A percentile compares a stretch with the other conserved stretches of the same genome.
Conservation (phyloP, 2,113 vertebrate genomes). For the Nothocercus nigrocapillus region DNA sequence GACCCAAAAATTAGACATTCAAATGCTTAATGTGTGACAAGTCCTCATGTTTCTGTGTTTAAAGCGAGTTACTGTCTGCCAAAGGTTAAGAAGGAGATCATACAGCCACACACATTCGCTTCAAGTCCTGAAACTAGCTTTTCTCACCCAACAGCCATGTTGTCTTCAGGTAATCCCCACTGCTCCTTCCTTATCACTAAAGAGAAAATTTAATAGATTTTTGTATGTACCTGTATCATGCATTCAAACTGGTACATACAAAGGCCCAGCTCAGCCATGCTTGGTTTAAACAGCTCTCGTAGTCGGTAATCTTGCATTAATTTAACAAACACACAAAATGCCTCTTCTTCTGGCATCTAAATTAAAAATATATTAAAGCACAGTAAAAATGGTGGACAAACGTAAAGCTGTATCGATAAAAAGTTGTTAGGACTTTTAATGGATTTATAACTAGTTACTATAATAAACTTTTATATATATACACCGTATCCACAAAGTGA, state of each 20-base stretch:
- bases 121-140: not conserved
- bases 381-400: slow-evolving; percentile 18
- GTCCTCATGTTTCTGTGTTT: not conserved
- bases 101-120: not conserved
- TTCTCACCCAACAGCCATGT: not conserved
- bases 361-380: slow-evolving; percentile 11
- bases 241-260: slow-evolving; percentile 99
- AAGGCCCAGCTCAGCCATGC: slow-evolving; percentile 97
- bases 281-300: slow-evolving; percentile 98
- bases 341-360: slow-evolving; percentile 99
- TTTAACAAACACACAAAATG: slow-evolving; percentile 99
- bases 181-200: not conserved
- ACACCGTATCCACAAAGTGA: not conserved
- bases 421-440: not conserved
- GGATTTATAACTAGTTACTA: not conserved
- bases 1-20: not conserved
- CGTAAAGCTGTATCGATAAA: not conserved
- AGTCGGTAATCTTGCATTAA: slow-evolving; percentile 99
- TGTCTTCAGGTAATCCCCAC: not conserved
- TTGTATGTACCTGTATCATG: slow-evolving; percentile 93
- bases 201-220: not conserved
- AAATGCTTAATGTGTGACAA: not conserved
- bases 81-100: not conserved
- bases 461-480: not conserved
- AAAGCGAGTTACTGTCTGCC: not conserved